Base-by-base conservation (phyloP, 2,888 invertebrate species). In the Caenorhabditis sp. region DNA sequence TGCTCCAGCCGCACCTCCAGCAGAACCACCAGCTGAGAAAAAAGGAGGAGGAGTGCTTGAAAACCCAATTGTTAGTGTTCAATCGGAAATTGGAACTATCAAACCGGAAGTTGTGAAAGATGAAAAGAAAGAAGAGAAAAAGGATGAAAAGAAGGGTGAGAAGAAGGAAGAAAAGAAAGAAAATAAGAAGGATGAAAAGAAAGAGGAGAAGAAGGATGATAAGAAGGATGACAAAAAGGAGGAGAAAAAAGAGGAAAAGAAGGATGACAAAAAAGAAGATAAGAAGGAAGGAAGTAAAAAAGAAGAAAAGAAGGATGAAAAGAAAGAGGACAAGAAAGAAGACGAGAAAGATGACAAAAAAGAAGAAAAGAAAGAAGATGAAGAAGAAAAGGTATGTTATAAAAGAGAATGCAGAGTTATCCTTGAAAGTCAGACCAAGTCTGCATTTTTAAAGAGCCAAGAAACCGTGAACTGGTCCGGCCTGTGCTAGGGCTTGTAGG, bases 181-280 rank as follows among this genome's bases (percentile, higher is more conserved):
- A 10, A 14, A 58, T 6, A 50, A 43, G 57, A 36, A 51, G 50
- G 23, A n/a, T 8, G 27, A 19, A 17, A 31, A 57, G 19, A 63
- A 50, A 2, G 12, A 36, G 0, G 26, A 36, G 55, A 62, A 37
- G n/a, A 31, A 14, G 27, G 27, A 62, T 17, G 62, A 43, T 36
- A 50, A 60, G 24, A 58, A 60, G 24, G 60, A 60, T 50, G 26
- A 26, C 12, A 36, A 17, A 19, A 12, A 58, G 14, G n/a, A 51
- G n/a, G 64, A 58, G 17, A 36, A 57, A 19, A 19, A 51, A 10
- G 36, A 27, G 10, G 50, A 43, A 31, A 54, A 55, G 37, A 23
- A 37, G 37, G 19, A 58, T 12, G 8, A 58, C 8, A 43, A 37
- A 12, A 24, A 43, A 21, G 17, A 43, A 27, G 17, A 66, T 6